These are phyloP conservation scores for Campylomormyrus tamandua DNA, from an alignment of 2,113 vertebrate genomes.

Conservation along the genomic window DNA sequence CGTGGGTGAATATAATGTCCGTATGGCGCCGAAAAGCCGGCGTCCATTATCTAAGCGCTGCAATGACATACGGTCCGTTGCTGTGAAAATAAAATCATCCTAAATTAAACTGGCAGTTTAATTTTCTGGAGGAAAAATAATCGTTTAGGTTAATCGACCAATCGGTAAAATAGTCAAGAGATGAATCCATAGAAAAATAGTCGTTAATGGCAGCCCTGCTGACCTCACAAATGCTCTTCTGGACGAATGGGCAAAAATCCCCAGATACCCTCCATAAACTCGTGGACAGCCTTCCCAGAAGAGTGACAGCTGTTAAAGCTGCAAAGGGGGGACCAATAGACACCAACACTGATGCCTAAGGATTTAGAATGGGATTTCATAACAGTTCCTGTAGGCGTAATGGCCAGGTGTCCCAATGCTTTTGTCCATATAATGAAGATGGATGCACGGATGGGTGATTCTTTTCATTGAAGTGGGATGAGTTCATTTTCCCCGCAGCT, in stretches of 20 bases:
- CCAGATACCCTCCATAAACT: background rate
- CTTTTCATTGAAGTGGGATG: background rate
- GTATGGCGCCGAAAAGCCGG: too few relatives aligned
- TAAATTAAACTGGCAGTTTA: too few relatives aligned
- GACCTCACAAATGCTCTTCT: background rate
- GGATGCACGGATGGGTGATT: background rate
- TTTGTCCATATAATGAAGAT: background rate
- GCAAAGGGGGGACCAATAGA: background rate
- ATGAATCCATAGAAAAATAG: too few relatives aligned
- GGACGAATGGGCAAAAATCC: background rate
- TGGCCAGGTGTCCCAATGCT: background rate
- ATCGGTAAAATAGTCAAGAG: too few relatives aligned
- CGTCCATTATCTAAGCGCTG: too few relatives aligned
- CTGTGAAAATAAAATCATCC: too few relatives aligned
- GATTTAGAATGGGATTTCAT: background rate
- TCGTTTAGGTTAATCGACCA: too few relatives aligned
- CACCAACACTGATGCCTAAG: background rate
- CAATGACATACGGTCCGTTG: too few relatives aligned
- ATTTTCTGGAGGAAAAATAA: too few relatives aligned
- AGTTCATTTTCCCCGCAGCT: background rate
- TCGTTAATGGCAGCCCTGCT: too few relatives aligned
- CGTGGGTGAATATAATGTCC: too few relatives aligned
- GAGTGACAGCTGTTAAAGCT: background rate
- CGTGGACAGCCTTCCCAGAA: background rate
- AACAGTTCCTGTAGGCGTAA: background rate